Evolutionary conservation across 2,113 vertebrate genomes (phyloP), one percentile per base, ranked within the genome.

Genomic region (Neomonachus schauinslandi): DNA sequence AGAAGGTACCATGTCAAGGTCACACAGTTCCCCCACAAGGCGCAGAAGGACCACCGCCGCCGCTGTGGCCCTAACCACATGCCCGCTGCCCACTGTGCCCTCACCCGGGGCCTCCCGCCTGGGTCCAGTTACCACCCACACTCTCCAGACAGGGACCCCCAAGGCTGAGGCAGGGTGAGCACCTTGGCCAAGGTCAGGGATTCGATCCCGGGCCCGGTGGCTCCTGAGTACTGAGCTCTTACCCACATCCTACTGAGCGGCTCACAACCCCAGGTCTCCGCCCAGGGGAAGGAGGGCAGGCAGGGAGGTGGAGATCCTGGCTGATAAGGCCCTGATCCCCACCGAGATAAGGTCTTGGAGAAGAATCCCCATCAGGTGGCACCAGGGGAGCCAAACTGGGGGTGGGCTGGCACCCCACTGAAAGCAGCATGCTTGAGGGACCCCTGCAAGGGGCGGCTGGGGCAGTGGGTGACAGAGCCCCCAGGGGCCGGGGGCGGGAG

Each of bases 401-500:
- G 36, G 14, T 26, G 76, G 63, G 83, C 42, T 61, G 86, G 67
- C 42, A 94, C 72, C 46, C 57, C 61, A 22, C 12, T 33, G 61
- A 18, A 59, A 82, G 87, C 74, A 74, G 86, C 0, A 0, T 2
- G 36, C 42, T 42, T 39, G 61, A 57, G 71, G 92, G 80, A 96
- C 80, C 79, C 83, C 90, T 33, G 31, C 0, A 1, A 53, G 46
- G 90, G 67, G 36, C 69, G 33, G 42, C 87, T 84, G 61, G 90
- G 92, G 53, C 59, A 86, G 87, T 67, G 83, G 90, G 84, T 83
- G 90, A 86, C 10, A 33, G 42, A 96, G 89, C 63, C 87, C 96
- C 95, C 59, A 51, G 81, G 85, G 74, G 39, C 51, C 0, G 77
- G 92, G 92, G 90, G 72, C 2, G 49, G 94, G 86, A 94, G 96